Conservation (phyloP, 37 sponge, comb jelly and placozoan species). For the Oopsacas minuta region DNA sequence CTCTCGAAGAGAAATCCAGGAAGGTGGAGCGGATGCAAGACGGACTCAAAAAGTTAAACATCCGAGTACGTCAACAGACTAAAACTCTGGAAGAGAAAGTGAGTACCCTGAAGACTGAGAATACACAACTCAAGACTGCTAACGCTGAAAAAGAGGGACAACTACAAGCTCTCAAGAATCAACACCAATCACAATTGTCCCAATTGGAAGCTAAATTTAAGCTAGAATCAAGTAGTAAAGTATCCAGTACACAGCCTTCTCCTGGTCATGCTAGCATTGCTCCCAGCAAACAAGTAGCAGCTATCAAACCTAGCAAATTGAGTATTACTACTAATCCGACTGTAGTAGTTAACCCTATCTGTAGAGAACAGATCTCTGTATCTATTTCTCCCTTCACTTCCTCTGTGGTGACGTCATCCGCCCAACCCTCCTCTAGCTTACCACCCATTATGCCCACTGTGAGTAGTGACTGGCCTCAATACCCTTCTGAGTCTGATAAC, state of each 20-base stretch:
- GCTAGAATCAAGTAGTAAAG: slow-evolving; percentile 7
- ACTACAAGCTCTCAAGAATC: not conserved
- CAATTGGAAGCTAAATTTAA: not conserved
- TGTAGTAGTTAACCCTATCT: not conserved
- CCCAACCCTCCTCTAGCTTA: slow-evolving; percentile 10
- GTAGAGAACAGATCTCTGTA: not conserved
- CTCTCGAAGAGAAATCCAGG: not conserved
- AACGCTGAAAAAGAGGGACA: not conserved
- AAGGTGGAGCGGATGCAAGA: not conserved
- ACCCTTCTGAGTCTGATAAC: not conserved
- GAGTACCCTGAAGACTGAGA: slow-evolving; percentile 1
- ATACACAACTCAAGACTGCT: not conserved
- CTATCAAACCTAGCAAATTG: not conserved
- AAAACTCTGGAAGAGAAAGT: slow-evolving; percentile 22
- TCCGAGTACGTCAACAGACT: slow-evolving; percentile 19
- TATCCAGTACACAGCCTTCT: slow-evolving; percentile 6
- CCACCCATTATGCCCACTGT: not conserved
- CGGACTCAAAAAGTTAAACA: slow-evolving; percentile 28
- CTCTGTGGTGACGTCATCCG: not conserved
- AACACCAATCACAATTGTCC: not conserved
- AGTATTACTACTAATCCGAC: not conserved
- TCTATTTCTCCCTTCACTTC: not conserved
- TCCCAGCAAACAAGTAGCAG: not conserved
- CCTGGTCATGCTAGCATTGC: not conserved
- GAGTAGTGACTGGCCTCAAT: not conserved